These are phyloP conservation scores for Buceros bicornis DNA, from an alignment of 2,797 vertebrate genomes.

Conservation along the genomic window DNA sequence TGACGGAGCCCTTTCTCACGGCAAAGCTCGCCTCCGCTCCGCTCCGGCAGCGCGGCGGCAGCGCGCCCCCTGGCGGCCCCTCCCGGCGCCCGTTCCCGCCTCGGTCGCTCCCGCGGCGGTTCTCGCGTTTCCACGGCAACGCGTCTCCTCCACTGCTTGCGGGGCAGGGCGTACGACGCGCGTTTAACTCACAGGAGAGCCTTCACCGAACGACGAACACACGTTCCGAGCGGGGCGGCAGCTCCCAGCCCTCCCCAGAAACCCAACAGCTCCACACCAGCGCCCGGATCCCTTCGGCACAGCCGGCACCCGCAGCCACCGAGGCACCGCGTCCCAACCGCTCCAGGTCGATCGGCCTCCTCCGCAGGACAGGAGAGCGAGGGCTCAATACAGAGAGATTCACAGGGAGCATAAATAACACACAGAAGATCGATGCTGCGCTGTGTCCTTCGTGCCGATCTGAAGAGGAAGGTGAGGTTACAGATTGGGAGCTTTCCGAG, in stretches of 20 bases:
- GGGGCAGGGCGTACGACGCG: background rate
- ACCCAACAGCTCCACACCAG: no score
- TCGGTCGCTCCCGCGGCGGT: no score
- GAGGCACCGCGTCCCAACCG: no score
- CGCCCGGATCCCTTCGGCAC: no score
- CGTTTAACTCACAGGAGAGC: background rate
- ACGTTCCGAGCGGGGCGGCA: no score
- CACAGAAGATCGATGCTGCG: background rate
- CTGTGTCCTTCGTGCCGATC: background rate
- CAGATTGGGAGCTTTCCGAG: background rate
- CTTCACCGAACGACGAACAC: background rate
- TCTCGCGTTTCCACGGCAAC: constrained; percentile 24
- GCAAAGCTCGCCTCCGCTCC: background rate
- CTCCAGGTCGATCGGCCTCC: no score
- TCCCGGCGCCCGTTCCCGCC: background rate
- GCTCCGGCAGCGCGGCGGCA: background rate
- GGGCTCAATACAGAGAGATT: no score
- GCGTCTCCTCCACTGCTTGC: background rate
- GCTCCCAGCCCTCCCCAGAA: no score
- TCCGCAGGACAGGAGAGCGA: no score
- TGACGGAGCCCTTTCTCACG: background rate
- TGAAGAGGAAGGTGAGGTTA: background rate
- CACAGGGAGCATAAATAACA: no score
- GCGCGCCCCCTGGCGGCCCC: background rate
- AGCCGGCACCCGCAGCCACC: no score